Percentiles rank a stretch among this genome's conserved stretches.
These are phyloP conservation scores for Lagopus muta DNA, from an alignment of 2,113 vertebrate genomes.

Conservation along the genomic window DNA sequence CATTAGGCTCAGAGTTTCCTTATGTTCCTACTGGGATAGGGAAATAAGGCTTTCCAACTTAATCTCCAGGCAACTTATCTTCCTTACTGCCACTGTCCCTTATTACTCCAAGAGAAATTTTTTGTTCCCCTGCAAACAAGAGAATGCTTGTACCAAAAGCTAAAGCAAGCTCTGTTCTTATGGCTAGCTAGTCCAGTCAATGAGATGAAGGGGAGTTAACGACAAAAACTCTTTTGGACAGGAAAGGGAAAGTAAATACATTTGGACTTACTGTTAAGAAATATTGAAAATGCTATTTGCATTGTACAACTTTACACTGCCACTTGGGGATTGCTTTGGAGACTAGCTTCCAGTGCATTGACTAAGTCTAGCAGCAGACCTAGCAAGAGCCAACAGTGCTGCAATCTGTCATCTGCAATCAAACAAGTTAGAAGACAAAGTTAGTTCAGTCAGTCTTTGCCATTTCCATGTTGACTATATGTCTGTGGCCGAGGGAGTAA, in stretches of 20 bases:
- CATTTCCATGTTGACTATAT: not conserved
- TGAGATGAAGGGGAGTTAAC: not conserved
- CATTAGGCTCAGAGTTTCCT: not conserved
- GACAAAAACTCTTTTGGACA: not conserved
- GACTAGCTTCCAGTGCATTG: not conserved
- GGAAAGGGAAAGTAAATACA: not conserved
- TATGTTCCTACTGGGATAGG: not conserved
- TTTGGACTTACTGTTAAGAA: slow-evolving; percentile 2
- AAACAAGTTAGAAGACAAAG: not conserved
- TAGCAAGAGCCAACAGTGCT: not conserved
- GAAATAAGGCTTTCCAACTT: not conserved
- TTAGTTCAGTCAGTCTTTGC: not conserved
- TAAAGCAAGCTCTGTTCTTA: not conserved
- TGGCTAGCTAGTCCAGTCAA: not conserved
- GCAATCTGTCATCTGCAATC: not conserved
- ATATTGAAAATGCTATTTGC: not conserved
- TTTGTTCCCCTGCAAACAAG: not conserved
- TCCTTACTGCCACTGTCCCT: not conserved
- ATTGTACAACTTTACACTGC: not conserved
- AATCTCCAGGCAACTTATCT: not conserved
- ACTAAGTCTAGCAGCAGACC: not conserved
- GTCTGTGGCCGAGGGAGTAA: slow-evolving; percentile 1
- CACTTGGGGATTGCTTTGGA: not conserved
- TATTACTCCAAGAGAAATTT: not conserved
- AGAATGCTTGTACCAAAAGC: not conserved